phyloP scores from a whole-genome alignment of 1,140 invertebrate species.

The Pteromalus puparum region DNA sequence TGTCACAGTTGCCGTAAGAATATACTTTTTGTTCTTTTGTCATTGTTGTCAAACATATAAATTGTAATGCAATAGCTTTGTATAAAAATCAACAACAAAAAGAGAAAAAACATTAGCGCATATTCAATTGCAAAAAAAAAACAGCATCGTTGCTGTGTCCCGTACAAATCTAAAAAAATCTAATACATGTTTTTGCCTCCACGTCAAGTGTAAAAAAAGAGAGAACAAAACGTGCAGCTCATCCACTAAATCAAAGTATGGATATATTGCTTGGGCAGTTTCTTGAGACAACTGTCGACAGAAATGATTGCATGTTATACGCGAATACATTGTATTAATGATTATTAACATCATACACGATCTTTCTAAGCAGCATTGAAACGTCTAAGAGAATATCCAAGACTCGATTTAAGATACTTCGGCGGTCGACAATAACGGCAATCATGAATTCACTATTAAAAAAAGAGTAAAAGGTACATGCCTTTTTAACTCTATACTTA shows the following conservation, averaged over 20 bases:
- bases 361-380: conserved; percentile 46
- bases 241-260: conserved; percentile 27
- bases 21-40: conserved; percentile 32
- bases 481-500: conserved; percentile 7
- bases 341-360: conserved; percentile 54
- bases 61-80: not conserved
- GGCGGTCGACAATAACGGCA: conserved; percentile 51
- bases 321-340: conserved; percentile 55
- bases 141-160: conserved; percentile 15
- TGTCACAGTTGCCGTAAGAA: conserved; percentile 63
- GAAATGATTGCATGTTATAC: conserved; percentile 60
- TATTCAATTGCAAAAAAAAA: conserved; percentile 18
- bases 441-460: conserved; percentile 31
- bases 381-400: conserved; percentile 56
- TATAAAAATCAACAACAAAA: conserved; percentile 12
- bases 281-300: conserved; percentile 63
- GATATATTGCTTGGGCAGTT: conserved; percentile 54
- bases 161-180: not conserved
- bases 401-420: conserved; percentile 10
- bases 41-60: not conserved
- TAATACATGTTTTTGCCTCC: not conserved
- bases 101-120: conserved; percentile 31
- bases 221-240: not conserved
- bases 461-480: not conserved
- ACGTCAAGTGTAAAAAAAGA: not conserved